These are phyloP conservation scores for Onychorhynchus coronatus DNA, from an alignment of 2,113 vertebrate species.

Conservation along the genomic window DNA sequence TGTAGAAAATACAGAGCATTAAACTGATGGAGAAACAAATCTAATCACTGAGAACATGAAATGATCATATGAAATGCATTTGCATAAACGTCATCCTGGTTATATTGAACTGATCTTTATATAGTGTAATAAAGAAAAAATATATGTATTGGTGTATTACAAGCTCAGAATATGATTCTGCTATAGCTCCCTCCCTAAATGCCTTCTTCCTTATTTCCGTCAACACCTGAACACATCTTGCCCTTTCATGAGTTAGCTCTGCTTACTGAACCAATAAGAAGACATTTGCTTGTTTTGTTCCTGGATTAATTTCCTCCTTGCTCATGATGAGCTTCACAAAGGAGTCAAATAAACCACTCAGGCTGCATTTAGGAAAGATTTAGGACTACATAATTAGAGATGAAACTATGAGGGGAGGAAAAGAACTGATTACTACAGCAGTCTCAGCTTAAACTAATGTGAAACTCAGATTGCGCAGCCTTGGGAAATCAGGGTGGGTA, in stretches of 20 bases:
- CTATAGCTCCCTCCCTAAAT: background rate
- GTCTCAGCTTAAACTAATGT: background rate
- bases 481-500: background rate
- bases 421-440: background rate
- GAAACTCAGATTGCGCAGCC: rapidly evolving
- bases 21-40: background rate
- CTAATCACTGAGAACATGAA: background rate
- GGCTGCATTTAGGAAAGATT: background rate
- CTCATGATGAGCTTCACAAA: background rate
- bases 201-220: background rate
- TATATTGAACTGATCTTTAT: background rate
- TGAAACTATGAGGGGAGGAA: background rate
- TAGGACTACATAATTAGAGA: background rate
- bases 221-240: background rate
- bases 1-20: background rate
- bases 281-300: rapidly evolving
- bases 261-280: background rate
- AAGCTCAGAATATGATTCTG: background rate
- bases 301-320: background rate
- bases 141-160: background rate
- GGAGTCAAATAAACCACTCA: background rate
- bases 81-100: background rate
- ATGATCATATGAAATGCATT: background rate
- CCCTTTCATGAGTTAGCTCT: background rate
- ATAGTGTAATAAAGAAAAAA: background rate